phyloP scores from a whole-genome alignment of 2,888 invertebrate genomes.

The Caenorhabditis sp. region DNA sequence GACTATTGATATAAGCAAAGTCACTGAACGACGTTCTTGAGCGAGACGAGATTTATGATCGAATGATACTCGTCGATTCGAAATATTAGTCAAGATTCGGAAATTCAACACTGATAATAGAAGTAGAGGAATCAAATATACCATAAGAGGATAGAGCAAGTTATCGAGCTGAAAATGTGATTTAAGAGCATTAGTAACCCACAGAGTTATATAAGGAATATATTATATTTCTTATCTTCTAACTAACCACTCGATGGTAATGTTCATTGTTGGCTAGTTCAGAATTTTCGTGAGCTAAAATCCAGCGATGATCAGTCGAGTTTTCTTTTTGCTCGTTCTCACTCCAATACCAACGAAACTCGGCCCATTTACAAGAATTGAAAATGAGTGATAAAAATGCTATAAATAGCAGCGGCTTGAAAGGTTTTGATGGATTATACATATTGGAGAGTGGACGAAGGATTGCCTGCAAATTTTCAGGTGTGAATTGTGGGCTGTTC shows the following conservation, averaged over 20 bases:
- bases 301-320: constrained; percentile 22
- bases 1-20: constrained; percentile 67
- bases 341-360: constrained; percentile 58
- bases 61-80: constrained; percentile 40
- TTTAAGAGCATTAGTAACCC: too few species aligned
- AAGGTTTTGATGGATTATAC: constrained; percentile 38
- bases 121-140: constrained; percentile 65
- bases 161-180: constrained; percentile 57
- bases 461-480: constrained; percentile 42
- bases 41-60: constrained; percentile 49
- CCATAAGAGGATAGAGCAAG: constrained; percentile 63
- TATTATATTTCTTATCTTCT: too few species aligned
- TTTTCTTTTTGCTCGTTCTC: constrained; percentile 17
- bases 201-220: too few species aligned
- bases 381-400: constrained; percentile 60
- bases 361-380: constrained; percentile 67
- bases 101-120: constrained; percentile 66
- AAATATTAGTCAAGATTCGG: constrained; percentile 57
- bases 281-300: constrained; percentile 57
- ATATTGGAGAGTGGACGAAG: constrained; percentile 43
- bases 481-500: neutral
- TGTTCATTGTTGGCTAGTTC: constrained; percentile 47
- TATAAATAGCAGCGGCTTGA: constrained; percentile 58
- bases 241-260: constrained; percentile 48
- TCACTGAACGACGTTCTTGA: constrained; percentile 63